These are phyloP conservation scores for Oncorhynchus nerka DNA, from an alignment of 2,113 vertebrate genomes.

Conservation along the genomic window DNA sequence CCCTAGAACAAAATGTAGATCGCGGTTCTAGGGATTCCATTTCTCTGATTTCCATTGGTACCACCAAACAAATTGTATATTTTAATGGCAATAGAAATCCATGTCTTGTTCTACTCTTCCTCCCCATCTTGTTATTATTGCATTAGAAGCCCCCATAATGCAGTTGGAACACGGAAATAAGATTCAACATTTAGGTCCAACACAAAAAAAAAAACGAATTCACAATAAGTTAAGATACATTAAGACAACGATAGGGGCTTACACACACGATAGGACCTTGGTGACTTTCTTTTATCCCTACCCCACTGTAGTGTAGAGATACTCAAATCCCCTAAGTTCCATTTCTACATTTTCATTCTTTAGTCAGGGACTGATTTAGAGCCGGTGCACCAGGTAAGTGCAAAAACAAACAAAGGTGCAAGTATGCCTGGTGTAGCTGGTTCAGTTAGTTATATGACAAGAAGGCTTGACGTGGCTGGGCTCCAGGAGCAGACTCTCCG, in stretches of 20 bases:
- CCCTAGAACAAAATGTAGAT: too few relatives aligned
- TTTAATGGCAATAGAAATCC: conserved; percentile 8
- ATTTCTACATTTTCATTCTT: too few relatives aligned
- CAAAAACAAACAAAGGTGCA: too few relatives aligned
- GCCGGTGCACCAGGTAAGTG: too few relatives aligned
- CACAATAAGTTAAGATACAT: conserved; percentile 39
- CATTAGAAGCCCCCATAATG: conserved; percentile 50
- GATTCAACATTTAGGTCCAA: conserved; percentile 30
- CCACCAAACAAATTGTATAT: conserved; percentile 5
- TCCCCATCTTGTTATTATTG: conserved; percentile 47
- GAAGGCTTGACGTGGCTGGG: conserved; percentile 20
- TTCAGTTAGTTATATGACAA: conserved; percentile 1
- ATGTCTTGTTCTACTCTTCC: not conserved
- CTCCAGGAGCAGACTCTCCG: conserved; percentile 89
- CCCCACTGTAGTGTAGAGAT: too few relatives aligned
- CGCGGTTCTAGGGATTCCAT: too few relatives aligned
- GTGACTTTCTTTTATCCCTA: conserved; percentile 14
- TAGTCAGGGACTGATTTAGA: too few relatives aligned
- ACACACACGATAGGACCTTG: not conserved
- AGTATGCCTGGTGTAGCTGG: not conserved
- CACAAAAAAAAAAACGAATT: conserved; percentile 19
- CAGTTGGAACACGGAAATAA: conserved; percentile 39
- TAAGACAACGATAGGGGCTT: not conserved
- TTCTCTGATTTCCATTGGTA: not conserved
- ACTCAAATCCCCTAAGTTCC: too few relatives aligned